Evolutionary conservation across 2,888 invertebrate genomes (phyloP), one percentile per base, ranked within the genome.

Genomic region (Drosophila emarginata): DNA sequence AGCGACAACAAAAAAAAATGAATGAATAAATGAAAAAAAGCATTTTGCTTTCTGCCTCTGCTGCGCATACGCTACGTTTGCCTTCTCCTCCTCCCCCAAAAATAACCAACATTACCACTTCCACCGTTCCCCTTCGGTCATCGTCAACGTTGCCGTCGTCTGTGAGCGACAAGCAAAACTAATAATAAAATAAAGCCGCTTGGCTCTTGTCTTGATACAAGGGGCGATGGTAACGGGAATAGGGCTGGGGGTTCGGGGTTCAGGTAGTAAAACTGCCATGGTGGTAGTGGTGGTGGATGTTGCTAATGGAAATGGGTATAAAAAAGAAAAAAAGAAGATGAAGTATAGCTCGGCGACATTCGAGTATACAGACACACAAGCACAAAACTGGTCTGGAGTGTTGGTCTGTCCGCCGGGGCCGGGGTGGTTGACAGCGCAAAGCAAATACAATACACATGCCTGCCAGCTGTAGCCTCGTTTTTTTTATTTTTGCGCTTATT

Each of bases 401-500:
- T 32, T 32, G 32, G 32, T 9, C 32, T 9, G 11, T 45, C 4
- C 45, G 21, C 45, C 40, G 61, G 68, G 56, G 14, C 64, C 77
- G 74, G 79, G 75, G 78, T 78, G 79, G 68, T 66, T 77, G 80
- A 68, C 70, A 79, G 71, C 61, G 58, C 56, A 64, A 67, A 69
- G 54, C 26, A 54, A 40, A 57, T 68, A 76, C 72, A 82, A 69
- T 74, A 78, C 77, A 86, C 78, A 81, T 88, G 83, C 81, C 80
- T 76, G 88, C 88, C 90, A 90, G 90, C 87, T 90, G 90, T 89
- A 85, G 78, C 78, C 78, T 76, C 79, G 78, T 77, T 84, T 78
- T 81, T 76, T 69, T 63, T 73, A 72, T 76, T 78, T 68, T 67
- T 64, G 67, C 64, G 63, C 62, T 67, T 64, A 67, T 66, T 54